Conservation (phyloP, 2,113 vertebrate genomes). For the Scytalopus superciliaris region DNA sequence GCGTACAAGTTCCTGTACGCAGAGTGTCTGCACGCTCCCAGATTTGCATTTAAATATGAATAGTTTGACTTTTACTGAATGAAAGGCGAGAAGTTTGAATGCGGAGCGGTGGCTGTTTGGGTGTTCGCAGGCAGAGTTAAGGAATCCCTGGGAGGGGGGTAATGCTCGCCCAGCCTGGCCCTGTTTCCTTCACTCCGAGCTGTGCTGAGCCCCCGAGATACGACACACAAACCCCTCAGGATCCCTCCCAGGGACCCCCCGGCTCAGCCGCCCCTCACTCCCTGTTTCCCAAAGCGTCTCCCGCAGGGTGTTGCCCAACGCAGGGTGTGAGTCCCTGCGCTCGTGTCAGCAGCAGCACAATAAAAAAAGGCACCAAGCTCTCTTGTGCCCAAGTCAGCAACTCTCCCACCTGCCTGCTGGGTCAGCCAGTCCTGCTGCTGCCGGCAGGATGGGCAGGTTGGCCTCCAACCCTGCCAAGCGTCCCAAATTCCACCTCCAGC, state of each 20-base stretch:
- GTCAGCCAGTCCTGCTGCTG: not conserved
- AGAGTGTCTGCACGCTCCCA: not conserved
- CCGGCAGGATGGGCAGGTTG: not conserved
- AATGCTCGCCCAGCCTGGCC: not conserved
- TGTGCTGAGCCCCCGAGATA: not conserved
- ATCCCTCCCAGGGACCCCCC: fast-evolving
- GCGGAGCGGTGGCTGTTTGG: not conserved
- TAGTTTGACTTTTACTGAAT: not conserved
- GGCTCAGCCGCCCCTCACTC: too few species aligned
- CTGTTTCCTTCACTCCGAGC: fast-evolving
- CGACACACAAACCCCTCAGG: not conserved
- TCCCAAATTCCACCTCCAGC: not conserved
- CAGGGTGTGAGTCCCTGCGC: not conserved
- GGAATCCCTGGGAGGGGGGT: fast-evolving
- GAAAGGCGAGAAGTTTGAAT: fast-evolving
- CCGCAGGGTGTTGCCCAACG: not conserved
- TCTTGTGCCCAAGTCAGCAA: not conserved
- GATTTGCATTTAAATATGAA: not conserved
- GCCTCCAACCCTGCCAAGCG: not conserved
- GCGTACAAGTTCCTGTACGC: not conserved
- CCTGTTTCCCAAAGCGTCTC: not conserved
- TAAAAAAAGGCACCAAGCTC: not conserved
- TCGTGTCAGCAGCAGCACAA: not conserved
- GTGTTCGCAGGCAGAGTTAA: not conserved
- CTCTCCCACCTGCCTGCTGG: not conserved